These are phyloP conservation scores for Irena cyanogastra DNA, from an alignment of 2,113 vertebrate genomes.

Conservation along the genomic window DNA sequence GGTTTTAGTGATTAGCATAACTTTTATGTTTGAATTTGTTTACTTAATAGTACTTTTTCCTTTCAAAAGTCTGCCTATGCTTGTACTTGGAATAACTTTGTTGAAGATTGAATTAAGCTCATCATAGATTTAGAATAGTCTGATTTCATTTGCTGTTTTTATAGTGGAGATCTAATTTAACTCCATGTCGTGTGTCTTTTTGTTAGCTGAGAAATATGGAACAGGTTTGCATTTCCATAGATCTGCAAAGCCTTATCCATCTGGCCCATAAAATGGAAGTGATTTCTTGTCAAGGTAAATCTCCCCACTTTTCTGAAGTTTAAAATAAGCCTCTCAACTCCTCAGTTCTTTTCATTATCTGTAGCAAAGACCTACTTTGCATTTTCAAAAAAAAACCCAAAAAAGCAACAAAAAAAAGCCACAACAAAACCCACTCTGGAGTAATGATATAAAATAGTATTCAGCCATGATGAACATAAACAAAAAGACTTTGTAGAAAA, in stretches of 20 bases:
- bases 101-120: background rate
- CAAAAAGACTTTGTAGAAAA: background rate
- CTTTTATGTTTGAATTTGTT: background rate
- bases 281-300: background rate
- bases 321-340: background rate
- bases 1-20: background rate
- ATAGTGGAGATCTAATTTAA: background rate
- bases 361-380: background rate
- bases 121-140: background rate
- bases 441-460: background rate
- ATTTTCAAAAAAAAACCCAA: background rate
- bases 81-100: background rate
- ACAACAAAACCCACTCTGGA: background rate
- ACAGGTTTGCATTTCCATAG: background rate
- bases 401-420: background rate
- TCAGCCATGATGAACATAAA: background rate
- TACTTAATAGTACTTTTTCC: background rate
- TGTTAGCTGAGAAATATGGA: background rate
- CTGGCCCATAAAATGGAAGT: background rate
- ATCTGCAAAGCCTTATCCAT: background rate
- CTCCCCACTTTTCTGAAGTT: background rate
- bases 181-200: background rate
- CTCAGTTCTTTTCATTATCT: background rate
- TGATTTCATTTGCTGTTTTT: background rate
- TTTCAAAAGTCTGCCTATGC: background rate